Percentiles rank a stretch among this genome's conserved stretches.
phyloP scores from a whole-genome alignment of 2,797 vertebrate species.

The Hafferia zeledoni region DNA sequence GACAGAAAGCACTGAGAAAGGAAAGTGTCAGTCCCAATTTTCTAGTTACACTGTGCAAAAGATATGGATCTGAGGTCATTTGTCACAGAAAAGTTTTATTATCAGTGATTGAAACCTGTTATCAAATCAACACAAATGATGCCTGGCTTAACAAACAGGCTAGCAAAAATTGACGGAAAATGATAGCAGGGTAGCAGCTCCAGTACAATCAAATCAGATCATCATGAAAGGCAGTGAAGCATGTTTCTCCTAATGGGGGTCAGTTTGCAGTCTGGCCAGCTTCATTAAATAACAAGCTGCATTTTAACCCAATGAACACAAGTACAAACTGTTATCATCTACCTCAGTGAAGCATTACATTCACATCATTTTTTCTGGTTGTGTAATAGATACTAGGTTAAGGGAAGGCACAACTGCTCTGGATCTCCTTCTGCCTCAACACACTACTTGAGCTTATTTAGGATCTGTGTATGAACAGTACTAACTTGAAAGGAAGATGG shows the following conservation, averaged over 20 bases:
- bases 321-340: neutral
- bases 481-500: neutral
- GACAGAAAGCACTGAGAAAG: neutral
- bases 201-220: conserved; percentile 38
- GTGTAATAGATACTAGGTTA: neutral
- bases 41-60: neutral
- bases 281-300: conserved; percentile 6
- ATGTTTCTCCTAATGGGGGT: neutral
- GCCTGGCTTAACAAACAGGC: conserved; percentile 36
- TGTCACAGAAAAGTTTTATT: conserved; percentile 31
- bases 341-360: neutral
- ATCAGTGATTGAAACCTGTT: conserved; percentile 44
- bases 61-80: neutral
- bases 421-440: neutral
- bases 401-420: neutral
- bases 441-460: neutral
- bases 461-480: neutral
- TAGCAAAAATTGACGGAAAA: conserved; percentile 28
- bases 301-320: neutral
- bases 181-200: neutral
- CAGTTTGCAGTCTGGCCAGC: conserved; percentile 2
- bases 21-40: neutral
- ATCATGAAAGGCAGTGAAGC: neutral
- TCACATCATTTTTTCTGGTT: fast-evolving
- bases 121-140: conserved; percentile 29